Conservation (phyloP, 2,113 vertebrate species). For the Silurus asotus region DNA sequence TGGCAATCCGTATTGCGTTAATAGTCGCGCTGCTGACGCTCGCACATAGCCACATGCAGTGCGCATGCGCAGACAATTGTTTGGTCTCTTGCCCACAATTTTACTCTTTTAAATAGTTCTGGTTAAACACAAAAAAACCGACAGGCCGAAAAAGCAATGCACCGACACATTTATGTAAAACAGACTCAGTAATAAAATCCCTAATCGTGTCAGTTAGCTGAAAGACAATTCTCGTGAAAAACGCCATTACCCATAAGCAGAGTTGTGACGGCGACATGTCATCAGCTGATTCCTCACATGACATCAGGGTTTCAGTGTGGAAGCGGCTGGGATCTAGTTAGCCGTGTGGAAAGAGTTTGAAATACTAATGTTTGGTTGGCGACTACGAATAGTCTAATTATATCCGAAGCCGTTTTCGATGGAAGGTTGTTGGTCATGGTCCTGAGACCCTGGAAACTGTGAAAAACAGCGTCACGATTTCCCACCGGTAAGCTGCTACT, state of each 20-base stretch:
- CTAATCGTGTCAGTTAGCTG: no score
- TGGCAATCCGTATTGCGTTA: background rate
- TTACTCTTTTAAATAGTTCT: background rate
- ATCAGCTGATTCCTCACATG: conserved; percentile 74
- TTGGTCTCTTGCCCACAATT: background rate
- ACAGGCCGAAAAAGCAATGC: background rate
- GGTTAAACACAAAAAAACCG: background rate
- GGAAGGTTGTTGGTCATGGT: background rate
- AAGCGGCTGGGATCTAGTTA: background rate
- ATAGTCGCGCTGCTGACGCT: background rate
- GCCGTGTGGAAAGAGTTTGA: background rate
- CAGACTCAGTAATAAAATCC: background rate
- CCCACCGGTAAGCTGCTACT: background rate
- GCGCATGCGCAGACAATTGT: background rate
- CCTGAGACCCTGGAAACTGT: background rate
- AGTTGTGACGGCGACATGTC: conserved; percentile 11
- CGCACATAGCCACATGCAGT: background rate
- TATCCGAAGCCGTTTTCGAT: background rate
- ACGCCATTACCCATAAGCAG: conserved; percentile 48
- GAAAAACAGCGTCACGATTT: background rate
- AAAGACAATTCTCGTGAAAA: background rate
- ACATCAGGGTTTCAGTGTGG: conserved; percentile 39
- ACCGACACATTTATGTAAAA: background rate
- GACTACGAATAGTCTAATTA: background rate
- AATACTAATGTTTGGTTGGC: background rate